Percentiles rank a stretch among this genome's conserved stretches.
Evolutionary conservation across 2,797 vertebrate genomes (phyloP).

Genomic region (Sebastolobus alascanus): DNA sequence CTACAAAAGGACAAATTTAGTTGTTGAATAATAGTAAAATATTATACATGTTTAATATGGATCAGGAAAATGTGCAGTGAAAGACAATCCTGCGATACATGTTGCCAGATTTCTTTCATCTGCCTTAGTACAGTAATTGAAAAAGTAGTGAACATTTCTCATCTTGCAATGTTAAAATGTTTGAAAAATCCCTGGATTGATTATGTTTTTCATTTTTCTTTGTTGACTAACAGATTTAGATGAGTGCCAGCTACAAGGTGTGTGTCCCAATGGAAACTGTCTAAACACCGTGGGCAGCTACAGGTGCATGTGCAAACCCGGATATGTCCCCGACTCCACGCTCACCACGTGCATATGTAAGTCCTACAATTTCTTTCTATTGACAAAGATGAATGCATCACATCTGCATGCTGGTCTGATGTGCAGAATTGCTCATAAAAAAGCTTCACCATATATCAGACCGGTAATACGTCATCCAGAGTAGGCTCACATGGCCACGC

Average conservation of each 20-base stretch:
- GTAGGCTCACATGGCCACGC: too few species aligned
- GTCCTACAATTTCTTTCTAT: constrained; percentile 64
- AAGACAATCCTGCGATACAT: not conserved
- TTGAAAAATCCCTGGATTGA: not conserved
- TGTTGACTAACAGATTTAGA: constrained; percentile 89
- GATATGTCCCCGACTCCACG: constrained; percentile 90
- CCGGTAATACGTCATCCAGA: too few species aligned
- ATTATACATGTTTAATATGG: not conserved
- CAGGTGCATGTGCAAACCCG: constrained; percentile 93
- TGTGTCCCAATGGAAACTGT: constrained; percentile 96
- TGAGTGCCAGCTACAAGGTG: constrained; percentile 93
- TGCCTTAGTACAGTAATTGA: not conserved
- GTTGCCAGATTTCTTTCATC: not conserved
- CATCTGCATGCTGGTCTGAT: constrained; percentile 42
- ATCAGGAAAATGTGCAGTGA: not conserved
- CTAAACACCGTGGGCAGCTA: constrained; percentile 96
- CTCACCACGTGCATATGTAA: constrained; percentile 94
- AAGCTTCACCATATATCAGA: not conserved
- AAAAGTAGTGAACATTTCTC: not conserved
- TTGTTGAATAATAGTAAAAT: not conserved
- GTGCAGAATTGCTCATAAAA: constrained; percentile 8
- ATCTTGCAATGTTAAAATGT: not conserved
- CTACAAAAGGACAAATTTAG: too few species aligned
- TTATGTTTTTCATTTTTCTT: constrained; percentile 14
- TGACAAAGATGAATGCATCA: constrained; percentile 2